Base-by-base conservation (phyloP, 2,797 vertebrate genomes). In the Urocyon cinereoargenteus region DNA sequence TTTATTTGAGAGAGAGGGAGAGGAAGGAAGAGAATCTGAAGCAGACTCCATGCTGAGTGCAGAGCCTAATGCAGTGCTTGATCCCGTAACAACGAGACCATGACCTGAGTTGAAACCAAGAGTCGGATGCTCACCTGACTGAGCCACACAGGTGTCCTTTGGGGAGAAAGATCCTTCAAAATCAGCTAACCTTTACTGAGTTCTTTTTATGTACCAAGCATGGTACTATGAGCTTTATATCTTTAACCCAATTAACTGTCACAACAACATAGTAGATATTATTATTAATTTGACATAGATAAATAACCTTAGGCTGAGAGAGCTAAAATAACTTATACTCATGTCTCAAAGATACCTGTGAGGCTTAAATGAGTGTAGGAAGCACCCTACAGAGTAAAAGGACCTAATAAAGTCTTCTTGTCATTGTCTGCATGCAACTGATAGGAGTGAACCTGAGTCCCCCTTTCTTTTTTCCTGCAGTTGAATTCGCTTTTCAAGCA, bases 161-260 rank as follows among this genome's bases (percentile, higher is more conserved):
- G 45, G 22, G 28, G 34, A 72, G 78, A 78, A 90, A 75, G 28
- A 61, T 28, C 61, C 36, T 94, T 92, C 36, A 34, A 34, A 34
- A 79, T 14, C 62, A 93, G 26, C 21, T 83, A 82, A 88, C 24
- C 59, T 91, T 70, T 78, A 34, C 0, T 34, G 79, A 53, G 55
- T 70, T 92, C 55, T 90, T 95, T 66, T 14, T 26, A 45, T 2
- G 3, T 68, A 22, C 2, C 62, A 55, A 21, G 22, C 3, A 59
- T 12, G 40, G 16, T 26, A 31, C 22, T 18, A 1, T 15, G 31
- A 22, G 51, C 15, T 94, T 82, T 55, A 49, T 34, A 31, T 19
- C 51, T 88, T 68, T 40, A 86, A 77, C 36, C 51, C 73, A 85
- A 53, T 82, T 31, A 64, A 66, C 94, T 92, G 57, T 78, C 92